These are phyloP conservation scores for Leptopilina myrica DNA, from an alignment of 2,888 invertebrate genomes.

Conservation along the genomic window DNA sequence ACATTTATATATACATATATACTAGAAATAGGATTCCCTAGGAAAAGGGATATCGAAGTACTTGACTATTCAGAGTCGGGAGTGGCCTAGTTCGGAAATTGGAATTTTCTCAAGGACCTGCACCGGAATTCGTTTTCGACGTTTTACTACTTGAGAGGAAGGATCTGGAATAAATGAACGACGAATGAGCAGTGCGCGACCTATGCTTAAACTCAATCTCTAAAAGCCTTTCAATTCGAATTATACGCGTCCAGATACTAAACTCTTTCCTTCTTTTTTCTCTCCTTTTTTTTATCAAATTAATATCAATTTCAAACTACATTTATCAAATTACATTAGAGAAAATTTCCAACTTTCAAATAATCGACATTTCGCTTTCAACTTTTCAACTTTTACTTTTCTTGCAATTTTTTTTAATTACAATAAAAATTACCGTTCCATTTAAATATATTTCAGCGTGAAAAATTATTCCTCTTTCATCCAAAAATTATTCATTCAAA, in stretches of 20 bases:
- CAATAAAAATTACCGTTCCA: no score
- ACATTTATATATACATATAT: no score
- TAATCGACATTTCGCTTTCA: no score
- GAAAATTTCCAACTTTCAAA: no score
- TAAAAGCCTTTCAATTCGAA: not conserved
- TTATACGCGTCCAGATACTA: not conserved
- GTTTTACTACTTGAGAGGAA: conserved; percentile 30
- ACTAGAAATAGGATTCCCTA: conserved; percentile 25
- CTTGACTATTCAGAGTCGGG: conserved; percentile 22
- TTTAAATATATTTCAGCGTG: no score
- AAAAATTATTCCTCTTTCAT: no score
- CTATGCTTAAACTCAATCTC: not conserved
- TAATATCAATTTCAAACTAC: not conserved
- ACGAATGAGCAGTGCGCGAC: conserved; percentile 22
- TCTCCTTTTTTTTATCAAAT: not conserved
- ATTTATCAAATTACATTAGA: not conserved
- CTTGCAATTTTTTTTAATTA: no score
- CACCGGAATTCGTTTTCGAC: conserved; percentile 26
- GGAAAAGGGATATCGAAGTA: conserved; percentile 16
- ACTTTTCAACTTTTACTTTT: no score
- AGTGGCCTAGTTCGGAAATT: conserved; percentile 40
- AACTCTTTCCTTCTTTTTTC: not conserved
- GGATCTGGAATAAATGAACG: conserved; percentile 33
- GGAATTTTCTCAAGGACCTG: conserved; percentile 35
- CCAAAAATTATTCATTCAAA: no score